Evolutionary conservation across 2,113 vertebrate species (phyloP).

Genomic region (Ornithorhynchus anatinus): DNA sequence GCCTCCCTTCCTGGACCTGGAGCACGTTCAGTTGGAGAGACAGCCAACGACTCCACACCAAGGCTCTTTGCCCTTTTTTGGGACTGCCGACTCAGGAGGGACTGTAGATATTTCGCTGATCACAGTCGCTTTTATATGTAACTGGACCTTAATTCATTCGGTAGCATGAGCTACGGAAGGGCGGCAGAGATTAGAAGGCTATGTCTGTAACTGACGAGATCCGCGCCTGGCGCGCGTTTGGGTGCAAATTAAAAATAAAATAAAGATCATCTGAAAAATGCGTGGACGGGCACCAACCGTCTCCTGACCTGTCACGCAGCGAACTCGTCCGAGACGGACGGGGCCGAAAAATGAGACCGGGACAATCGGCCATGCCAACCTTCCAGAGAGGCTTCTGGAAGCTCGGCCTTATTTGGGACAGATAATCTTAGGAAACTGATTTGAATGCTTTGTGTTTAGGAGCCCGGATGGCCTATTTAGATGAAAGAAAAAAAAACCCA

Average conservation of each 20-base stretch:
- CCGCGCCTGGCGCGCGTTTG: constrained; percentile 48
- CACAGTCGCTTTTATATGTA: constrained; percentile 58
- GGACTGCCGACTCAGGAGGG: constrained; percentile 16
- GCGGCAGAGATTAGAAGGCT: constrained; percentile 56
- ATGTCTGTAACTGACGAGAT: constrained; percentile 51
- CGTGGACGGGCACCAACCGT: constrained; percentile 56
- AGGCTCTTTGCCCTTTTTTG: neutral
- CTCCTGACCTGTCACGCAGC: constrained; percentile 61
- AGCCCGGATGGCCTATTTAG: constrained; percentile 33
- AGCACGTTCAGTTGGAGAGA: neutral
- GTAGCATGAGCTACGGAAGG: constrained; percentile 53
- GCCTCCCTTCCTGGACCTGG: neutral
- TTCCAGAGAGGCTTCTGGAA: constrained; percentile 41
- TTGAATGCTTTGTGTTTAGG: constrained; percentile 16
- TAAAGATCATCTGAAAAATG: constrained; percentile 65
- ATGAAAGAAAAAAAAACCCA: neutral
- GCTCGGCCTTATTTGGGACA: constrained; percentile 57
- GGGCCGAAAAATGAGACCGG: constrained; percentile 60
- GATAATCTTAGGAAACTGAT: constrained; percentile 60
- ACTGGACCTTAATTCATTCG: constrained; percentile 53
- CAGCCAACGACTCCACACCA: neutral
- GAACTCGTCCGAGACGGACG: constrained; percentile 57
- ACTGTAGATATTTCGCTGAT: constrained; percentile 28
- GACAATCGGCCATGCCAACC: constrained; percentile 4
- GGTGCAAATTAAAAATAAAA: constrained; percentile 70